These are phyloP conservation scores for Turdus rufiventris DNA, from an alignment of 2,113 vertebrate species.

Conservation along the genomic window DNA sequence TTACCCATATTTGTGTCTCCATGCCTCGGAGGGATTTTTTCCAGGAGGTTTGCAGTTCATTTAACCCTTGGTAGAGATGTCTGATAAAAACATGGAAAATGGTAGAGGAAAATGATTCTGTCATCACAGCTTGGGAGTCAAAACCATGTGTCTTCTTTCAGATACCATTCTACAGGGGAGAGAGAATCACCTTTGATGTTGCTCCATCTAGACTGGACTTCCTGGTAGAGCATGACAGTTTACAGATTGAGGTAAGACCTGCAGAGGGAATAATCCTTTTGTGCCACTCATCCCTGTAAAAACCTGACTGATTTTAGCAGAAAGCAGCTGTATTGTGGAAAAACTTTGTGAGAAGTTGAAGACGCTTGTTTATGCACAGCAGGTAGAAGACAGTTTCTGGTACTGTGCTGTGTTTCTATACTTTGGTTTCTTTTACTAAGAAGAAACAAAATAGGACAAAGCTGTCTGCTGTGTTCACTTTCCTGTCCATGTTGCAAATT, in stretches of 20 bases:
- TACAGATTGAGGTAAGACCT: constrained; percentile 85
- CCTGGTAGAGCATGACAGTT: constrained; percentile 87
- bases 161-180: constrained; percentile 95
- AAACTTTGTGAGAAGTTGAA: background rate
- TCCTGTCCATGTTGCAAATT: background rate
- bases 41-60: background rate
- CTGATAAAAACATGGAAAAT: background rate
- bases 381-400: background rate
- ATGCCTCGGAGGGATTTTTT: background rate
- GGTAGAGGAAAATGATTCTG: background rate
- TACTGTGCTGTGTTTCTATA: fast-evolving
- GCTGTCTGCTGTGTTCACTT: background rate
- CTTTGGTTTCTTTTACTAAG: background rate
- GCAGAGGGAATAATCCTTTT: background rate
- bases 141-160: constrained; percentile 49
- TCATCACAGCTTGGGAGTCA: background rate
- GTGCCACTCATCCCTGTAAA: background rate
- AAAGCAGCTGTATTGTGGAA: background rate
- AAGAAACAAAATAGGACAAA: background rate
- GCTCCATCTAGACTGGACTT: constrained; percentile 92
- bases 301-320: background rate
- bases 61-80: background rate
- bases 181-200: constrained; percentile 97
- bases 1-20: background rate
- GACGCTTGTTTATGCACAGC: background rate